Base-by-base conservation (phyloP, 35 echinoderm and acorn worm genomes). In the Anneissia japonica region DNA sequence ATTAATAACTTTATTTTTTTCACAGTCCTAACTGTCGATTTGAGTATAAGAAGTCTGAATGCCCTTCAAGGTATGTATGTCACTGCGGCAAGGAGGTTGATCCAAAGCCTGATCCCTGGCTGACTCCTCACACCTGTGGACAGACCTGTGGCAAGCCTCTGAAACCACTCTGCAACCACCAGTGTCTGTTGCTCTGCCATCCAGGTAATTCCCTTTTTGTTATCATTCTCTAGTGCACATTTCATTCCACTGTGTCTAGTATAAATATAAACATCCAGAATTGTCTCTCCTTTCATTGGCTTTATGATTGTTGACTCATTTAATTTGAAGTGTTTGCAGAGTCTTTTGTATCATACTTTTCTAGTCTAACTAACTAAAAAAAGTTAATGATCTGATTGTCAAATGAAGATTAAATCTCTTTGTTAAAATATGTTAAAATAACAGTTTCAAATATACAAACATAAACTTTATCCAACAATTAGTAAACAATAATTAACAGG, bases 61-160 rank as follows among this genome's bases (percentile, higher is more conserved):
- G 85, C 32, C 95, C 95, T 0, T 78, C 34, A 29, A 82, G 55
- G 13, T 98, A 98, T 75, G 43, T 81, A 33, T 98, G 95, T 91
- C 93, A 91, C 56, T 98, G 95, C 72, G 56, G 38, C 11, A 93
- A 98, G 89, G 89, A 86, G 19, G 83, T 84, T 5, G 82, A 91
- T 40, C 95, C 95, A 13, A 86, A 89, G 39, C 37, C 79, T 26
- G 92, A 98, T 31, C 91, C 92, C 7, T 98, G 95, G 95, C 92
- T 98, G 23, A 89, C 88, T 30, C 95, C 95, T 30, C 95, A 98
- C 77, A 91, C 88, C 31, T 98, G 95, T 89, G 95, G 95, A 9
- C 82, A 98, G 31, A 98, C 88, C 0, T 98, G 95, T 84, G 83
- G 80, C 30, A 79, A 84, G 36, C 73, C 81, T 78, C 84, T 98